Evolutionary conservation across 2,113 vertebrate species (phyloP).

Genomic region (Riparia riparia): DNA sequence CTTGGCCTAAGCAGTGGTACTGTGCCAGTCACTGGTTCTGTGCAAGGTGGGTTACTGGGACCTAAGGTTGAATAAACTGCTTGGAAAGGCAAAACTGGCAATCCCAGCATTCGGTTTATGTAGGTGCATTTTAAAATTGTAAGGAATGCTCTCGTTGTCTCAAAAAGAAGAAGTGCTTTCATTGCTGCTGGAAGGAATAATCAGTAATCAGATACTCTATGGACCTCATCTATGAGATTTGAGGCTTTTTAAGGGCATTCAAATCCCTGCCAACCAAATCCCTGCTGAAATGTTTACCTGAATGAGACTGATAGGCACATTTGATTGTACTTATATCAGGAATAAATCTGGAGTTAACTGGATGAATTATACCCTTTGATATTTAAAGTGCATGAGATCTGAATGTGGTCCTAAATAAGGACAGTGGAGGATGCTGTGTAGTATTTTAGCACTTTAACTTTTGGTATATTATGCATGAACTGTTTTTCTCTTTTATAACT

Average conservation of each 20-base stretch:
- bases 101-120: background rate
- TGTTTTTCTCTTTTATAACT: conserved; percentile 16
- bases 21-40: background rate
- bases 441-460: background rate
- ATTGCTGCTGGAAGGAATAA: background rate
- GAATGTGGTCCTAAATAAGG: background rate
- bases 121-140: background rate
- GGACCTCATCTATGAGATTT: background rate
- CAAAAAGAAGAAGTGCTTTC: background rate
- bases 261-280: background rate
- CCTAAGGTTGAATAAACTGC: background rate
- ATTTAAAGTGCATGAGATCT: background rate
- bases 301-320: background rate
- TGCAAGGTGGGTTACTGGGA: background rate
- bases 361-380: background rate
- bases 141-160: background rate
- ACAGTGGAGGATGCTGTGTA: background rate
- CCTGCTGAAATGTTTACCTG: conserved; percentile 1
- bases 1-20: background rate
- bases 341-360: conserved; percentile 6
- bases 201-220: background rate
- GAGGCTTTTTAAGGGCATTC: background rate
- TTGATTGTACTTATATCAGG: background rate
- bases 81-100: background rate
- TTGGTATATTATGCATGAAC: background rate